Percentiles rank a stretch among this genome's conserved stretches.
Conservation (phyloP, 2,113 vertebrate genomes). For the Stegastes partitus region DNA sequence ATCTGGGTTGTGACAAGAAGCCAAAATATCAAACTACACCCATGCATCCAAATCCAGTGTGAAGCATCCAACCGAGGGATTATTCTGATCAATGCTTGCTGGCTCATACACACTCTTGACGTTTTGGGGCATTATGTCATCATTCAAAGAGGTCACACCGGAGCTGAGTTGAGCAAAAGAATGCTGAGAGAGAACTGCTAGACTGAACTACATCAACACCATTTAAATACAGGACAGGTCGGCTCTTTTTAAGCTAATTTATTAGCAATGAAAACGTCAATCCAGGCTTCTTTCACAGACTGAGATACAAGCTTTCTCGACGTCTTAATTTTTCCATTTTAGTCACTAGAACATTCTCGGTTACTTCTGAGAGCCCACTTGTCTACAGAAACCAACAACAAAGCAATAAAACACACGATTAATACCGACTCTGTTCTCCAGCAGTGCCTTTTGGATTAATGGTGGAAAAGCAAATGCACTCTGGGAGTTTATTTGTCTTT, state of each 20-base stretch:
- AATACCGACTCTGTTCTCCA: too few species aligned
- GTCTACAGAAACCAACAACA: not conserved
- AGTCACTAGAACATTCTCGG: too few species aligned
- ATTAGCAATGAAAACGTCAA: too few species aligned
- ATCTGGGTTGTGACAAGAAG: not conserved
- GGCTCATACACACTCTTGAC: not conserved
- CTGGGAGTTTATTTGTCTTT: too few species aligned
- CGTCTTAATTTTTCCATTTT: too few species aligned
- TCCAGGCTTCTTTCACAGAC: too few species aligned
- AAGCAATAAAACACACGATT: not conserved
- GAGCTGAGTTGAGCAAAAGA: not conserved
- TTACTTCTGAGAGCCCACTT: not conserved
- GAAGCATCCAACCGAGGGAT: not conserved
- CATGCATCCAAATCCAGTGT: too few species aligned
- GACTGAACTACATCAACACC: not conserved
- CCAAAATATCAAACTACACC: not conserved
- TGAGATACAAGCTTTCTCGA: too few species aligned
- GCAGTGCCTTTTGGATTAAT: too few species aligned
- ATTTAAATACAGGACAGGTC: not conserved
- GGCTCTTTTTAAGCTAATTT: too few species aligned
- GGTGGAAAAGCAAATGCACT: too few species aligned
- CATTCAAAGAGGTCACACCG: constrained; percentile 13
- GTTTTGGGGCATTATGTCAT: constrained; percentile 43
- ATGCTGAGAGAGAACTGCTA: not conserved
- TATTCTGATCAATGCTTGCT: constrained; percentile 1